Conservation (phyloP, 2,113 vertebrate species). For the Phyllostomus hastatus region DNA sequence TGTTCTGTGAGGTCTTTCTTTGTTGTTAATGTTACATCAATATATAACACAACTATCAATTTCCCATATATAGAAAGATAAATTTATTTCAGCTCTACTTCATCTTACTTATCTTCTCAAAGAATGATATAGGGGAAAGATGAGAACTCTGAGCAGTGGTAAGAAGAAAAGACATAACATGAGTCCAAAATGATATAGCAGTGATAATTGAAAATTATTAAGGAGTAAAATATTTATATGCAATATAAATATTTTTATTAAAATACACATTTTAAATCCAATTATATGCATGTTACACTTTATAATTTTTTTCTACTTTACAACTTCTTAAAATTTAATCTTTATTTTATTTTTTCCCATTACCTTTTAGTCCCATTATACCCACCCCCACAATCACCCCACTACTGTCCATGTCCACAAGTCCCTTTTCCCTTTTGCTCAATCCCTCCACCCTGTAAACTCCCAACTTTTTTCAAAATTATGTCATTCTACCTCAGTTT, state of each 20-base stretch:
- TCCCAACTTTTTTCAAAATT: neutral
- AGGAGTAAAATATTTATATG: neutral
- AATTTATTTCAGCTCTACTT: neutral
- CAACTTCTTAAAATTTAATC: neutral
- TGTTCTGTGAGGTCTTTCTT: neutral
- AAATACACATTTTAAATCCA: neutral
- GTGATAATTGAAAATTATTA: neutral
- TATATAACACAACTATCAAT: neutral
- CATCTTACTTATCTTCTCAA: neutral
- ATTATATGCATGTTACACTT: neutral
- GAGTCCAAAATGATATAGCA: neutral
- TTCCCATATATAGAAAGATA: neutral
- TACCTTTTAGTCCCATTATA: no score
- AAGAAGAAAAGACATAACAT: neutral
- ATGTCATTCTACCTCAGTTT: neutral
- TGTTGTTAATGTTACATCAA: neutral
- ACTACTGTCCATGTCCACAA: no score
- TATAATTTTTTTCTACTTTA: neutral
- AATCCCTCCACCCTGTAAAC: no score
- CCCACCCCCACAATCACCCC: no score
- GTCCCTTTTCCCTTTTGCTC: no score
- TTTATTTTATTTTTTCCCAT: no score
- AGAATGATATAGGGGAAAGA: neutral
- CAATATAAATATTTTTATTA: neutral
- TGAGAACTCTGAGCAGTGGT: neutral